phyloP scores from a whole-genome alignment of 2,113 vertebrate genomes.

The Hiodon tergisus region DNA sequence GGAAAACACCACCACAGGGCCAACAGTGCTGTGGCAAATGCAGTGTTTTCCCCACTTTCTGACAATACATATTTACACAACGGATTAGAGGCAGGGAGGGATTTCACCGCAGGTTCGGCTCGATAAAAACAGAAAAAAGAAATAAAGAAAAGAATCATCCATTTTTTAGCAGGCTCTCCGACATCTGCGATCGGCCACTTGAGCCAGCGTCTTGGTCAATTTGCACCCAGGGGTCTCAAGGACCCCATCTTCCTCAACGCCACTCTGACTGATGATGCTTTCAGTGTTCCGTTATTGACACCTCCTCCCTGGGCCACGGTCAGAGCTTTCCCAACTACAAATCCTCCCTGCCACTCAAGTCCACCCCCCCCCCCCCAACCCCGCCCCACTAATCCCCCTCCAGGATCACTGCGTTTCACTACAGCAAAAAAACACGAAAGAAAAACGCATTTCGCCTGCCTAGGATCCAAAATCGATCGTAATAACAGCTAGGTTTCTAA shows the following conservation, averaged over 20 bases:
- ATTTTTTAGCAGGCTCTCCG: constrained; percentile 36
- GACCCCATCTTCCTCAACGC: constrained; percentile 19
- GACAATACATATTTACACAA: constrained; percentile 28
- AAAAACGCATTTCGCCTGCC: background rate
- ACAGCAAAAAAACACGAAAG: background rate
- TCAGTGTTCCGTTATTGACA: constrained; percentile 18
- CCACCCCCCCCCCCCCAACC: background rate
- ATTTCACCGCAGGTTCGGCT: constrained; percentile 37
- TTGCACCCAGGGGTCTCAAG: constrained; percentile 20
- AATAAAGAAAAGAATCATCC: constrained; percentile 25
- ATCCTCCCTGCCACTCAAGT: background rate
- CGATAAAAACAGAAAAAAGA: constrained; percentile 20
- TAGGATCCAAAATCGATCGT: background rate
- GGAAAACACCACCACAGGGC: constrained; percentile 6
- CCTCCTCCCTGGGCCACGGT: constrained; percentile 28
- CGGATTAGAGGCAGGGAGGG: constrained; percentile 25
- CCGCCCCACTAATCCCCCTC: background rate
- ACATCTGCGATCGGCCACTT: constrained; percentile 30
- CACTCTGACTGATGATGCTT: constrained; percentile 30
- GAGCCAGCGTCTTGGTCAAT: constrained; percentile 36
- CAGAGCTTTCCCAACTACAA: constrained; percentile 11
- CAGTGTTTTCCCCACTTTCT: constrained; percentile 8
- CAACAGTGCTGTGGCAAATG: background rate
- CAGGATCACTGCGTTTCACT: background rate
- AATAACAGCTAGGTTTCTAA: too few species aligned